Conservation (phyloP, 2,797 vertebrate genomes). For the Novumbra hubbsi region DNA sequence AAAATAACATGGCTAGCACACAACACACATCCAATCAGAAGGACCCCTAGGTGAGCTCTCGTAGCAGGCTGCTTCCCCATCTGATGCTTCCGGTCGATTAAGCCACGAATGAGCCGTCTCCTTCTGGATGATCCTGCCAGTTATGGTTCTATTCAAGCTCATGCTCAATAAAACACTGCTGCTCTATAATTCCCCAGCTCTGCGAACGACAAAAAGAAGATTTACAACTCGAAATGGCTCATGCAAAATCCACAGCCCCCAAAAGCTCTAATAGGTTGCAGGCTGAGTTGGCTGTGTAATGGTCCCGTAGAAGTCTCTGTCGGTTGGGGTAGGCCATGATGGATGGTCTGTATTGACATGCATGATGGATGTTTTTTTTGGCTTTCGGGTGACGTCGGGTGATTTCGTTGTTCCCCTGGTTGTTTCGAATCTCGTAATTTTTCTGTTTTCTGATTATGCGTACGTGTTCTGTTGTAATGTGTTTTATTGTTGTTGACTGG, state of each 20-base stretch:
- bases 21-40: conserved; percentile 5
- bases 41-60: not conserved
- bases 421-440: not conserved
- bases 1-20: not conserved
- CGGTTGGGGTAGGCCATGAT: conserved; percentile 26
- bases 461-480: not conserved
- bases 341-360: conserved; percentile 38
- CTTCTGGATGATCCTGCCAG: conserved; percentile 25
- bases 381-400: not conserved
- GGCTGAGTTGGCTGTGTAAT: conserved; percentile 36
- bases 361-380: conserved; percentile 35
- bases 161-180: conserved; percentile 25
- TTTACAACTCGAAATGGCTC: conserved; percentile 42
- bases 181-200: conserved; percentile 14
- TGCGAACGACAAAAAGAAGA: conserved; percentile 22
- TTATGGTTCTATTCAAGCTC: conserved; percentile 32
- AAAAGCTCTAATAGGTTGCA: conserved; percentile 35
- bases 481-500: not conserved
- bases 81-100: conserved; percentile 19
- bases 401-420: not conserved
- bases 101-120: conserved; percentile 14
- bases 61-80: conserved; percentile 25
- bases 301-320: conserved; percentile 31
- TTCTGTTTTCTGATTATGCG: not conserved
- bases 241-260: conserved; percentile 15